Base-by-base conservation (phyloP, 1,140 invertebrate genomes). In the Dinoponera quadriceps region DNA sequence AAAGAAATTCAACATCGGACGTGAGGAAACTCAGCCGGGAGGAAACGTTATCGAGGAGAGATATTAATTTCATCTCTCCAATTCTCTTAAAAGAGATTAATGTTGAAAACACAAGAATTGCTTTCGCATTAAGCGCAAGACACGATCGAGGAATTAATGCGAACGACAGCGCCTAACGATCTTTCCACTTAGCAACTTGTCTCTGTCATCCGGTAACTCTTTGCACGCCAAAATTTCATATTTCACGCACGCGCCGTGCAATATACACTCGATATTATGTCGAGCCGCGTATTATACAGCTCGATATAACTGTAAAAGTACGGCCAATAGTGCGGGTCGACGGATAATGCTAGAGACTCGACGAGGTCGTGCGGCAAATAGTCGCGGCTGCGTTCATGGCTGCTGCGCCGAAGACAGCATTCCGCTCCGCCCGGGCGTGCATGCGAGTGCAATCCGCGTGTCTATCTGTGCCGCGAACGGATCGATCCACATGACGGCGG, bases 401-500 rank as follows among this genome's bases (percentile, higher is more conserved):
- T 44, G 55, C 44, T 44, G 44, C 51, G 48, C 48, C 65, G 27
- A 29, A 57, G 44, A 29, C 71, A 71, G 57, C 54, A 85, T 86
- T 68, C 66, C 66, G 69, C 33, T 63, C 57, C 57, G 62, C 29
- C 54, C 25, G 25, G 63, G 49, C 84, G 69, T 83, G 48, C 20
- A 72, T 69, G 66, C 54, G 84, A 68, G 65, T 83, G 55, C 85
- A 65, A 80, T 80, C 65, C 33, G 75, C 72, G 72, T 83, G 72
- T 80, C 38, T 62, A 25, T 68, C 68, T 71, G 57, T 84, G 69
- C 18, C 69, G 71, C 68, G 77, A 55, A 18, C 49, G 83, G 62
- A 88, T 88, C 87, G 87, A 88, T 88, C 60, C 69, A 57, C 38
- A 20, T 60, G 77, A 84, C 38, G 59, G 14, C 81, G 62, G 29